phyloP scores from a whole-genome alignment of 2,797 vertebrate genomes.

The Alfaro cultratus region DNA sequence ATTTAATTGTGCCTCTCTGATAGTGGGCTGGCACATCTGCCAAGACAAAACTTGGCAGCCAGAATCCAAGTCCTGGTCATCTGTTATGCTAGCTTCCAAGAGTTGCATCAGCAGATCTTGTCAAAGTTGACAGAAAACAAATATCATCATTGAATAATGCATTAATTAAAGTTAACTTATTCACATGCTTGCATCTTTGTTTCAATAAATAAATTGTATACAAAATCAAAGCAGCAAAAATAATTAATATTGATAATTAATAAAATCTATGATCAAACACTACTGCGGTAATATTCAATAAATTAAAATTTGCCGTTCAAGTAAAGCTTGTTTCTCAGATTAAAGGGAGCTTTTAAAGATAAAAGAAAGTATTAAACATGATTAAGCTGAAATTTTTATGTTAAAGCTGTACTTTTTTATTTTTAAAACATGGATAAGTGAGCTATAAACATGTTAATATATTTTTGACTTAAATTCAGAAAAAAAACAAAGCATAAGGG shows the following conservation, averaged over 20 bases:
- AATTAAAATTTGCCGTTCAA: not conserved
- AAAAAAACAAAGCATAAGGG: not conserved
- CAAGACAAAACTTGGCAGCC: slow-evolving; percentile 36
- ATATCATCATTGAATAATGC: not conserved
- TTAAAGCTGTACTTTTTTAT: not conserved
- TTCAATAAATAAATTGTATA: not conserved
- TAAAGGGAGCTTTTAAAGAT: not conserved
- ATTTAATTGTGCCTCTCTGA: slow-evolving; percentile 34
- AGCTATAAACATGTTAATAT: not conserved
- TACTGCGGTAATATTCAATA: not conserved
- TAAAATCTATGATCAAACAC: not conserved
- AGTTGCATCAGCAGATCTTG: slow-evolving; percentile 22
- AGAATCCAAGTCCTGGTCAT: slow-evolving; percentile 43
- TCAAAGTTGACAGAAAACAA: slow-evolving; percentile 1
- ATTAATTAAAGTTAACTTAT: not conserved
- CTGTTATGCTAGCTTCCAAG: slow-evolving; percentile 35
- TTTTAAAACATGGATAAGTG: not conserved
- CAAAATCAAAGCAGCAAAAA: not conserved
- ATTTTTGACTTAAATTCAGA: not conserved
- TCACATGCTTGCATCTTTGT: not conserved
- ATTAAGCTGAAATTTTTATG: not conserved
- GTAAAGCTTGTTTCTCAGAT: not conserved
- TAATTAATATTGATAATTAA: not conserved
- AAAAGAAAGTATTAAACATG: not conserved
- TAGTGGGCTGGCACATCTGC: slow-evolving; percentile 36